A percentile compares a stretch with the other conserved stretches of the same genome.
phyloP scores from a whole-genome alignment of 2,888 invertebrate species.

The Drosophila greeni region DNA sequence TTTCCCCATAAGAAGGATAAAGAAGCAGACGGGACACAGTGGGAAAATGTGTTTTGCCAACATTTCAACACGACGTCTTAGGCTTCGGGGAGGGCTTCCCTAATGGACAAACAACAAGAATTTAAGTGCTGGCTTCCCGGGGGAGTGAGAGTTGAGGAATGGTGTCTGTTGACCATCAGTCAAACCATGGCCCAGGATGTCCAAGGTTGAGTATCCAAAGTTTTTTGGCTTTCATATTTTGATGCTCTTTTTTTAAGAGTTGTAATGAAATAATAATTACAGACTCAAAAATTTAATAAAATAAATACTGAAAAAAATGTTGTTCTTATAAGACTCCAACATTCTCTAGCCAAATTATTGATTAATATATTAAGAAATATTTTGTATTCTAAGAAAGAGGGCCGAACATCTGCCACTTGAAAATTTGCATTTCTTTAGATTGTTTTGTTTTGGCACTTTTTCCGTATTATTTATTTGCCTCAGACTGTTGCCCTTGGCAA shows the following conservation, averaged over 20 bases:
- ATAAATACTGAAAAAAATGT: neutral
- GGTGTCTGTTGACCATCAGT: slow-evolving; percentile 34
- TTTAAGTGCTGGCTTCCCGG: slow-evolving; percentile 24
- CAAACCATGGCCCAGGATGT: slow-evolving; percentile 32
- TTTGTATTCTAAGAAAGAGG: neutral
- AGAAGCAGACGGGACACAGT: slow-evolving; percentile 13
- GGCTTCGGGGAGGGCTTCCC: slow-evolving; percentile 30
- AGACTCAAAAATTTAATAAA: neutral
- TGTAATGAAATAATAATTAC: neutral
- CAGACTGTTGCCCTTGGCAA: neutral
- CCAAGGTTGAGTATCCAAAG: slow-evolving; percentile 19
- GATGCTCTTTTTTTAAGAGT: slow-evolving; percentile 18
- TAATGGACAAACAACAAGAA: slow-evolving; percentile 54
- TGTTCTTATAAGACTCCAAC: neutral
- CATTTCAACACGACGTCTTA: slow-evolving; percentile 46
- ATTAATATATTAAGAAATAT: neutral
- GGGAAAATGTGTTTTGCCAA: slow-evolving; percentile 50
- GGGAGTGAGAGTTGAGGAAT: slow-evolving; percentile 7
- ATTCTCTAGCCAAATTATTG: neutral
- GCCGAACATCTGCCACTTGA: neutral
- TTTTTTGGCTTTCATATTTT: slow-evolving; percentile 41
- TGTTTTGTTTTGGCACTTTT: slow-evolving; percentile 1
- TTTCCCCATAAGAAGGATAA: slow-evolving; percentile 32
- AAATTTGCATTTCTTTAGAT: slow-evolving; percentile 3
- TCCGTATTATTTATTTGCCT: slow-evolving; percentile 10